These are phyloP conservation scores for Notodonta dromedarius DNA, from an alignment of 2,888 invertebrate genomes.

Conservation along the genomic window DNA sequence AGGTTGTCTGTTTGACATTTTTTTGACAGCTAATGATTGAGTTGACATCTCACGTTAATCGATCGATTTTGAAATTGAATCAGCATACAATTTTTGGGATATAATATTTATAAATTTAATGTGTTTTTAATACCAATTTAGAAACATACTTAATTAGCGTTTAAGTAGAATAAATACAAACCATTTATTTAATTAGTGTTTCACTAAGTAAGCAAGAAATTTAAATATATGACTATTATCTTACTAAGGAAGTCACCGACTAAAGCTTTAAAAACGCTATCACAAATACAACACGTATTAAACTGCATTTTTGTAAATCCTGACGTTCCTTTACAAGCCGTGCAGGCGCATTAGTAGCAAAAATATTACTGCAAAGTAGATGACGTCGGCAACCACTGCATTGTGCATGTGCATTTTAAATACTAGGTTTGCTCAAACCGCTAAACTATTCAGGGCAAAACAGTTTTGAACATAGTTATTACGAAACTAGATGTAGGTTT, in stretches of 20 bases:
- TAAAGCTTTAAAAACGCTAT: constrained; percentile 49
- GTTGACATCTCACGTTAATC: too few relatives aligned
- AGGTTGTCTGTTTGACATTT: too few relatives aligned
- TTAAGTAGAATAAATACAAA: constrained; percentile 28
- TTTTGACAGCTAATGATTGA: too few relatives aligned
- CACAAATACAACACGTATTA: constrained; percentile 60
- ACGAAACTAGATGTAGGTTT: constrained; percentile 18
- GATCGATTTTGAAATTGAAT: too few relatives aligned
- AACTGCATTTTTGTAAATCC: constrained; percentile 76
- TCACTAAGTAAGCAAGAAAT: constrained; percentile 38
- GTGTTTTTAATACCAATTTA: background rate
- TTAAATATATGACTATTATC: constrained; percentile 22
- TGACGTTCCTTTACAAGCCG: constrained; percentile 67
- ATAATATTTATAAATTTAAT: too few relatives aligned
- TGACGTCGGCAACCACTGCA: constrained; percentile 81
- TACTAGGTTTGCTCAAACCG: constrained; percentile 72
- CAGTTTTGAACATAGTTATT: constrained; percentile 36
- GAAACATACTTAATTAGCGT: background rate
- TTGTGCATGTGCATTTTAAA: constrained; percentile 80
- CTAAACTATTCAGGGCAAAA: constrained; percentile 69
- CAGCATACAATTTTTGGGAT: too few relatives aligned
- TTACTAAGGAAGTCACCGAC: constrained; percentile 39
- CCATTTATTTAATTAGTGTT: constrained; percentile 44
- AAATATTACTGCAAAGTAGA: constrained; percentile 82
- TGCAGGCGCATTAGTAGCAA: constrained; percentile 80